These are phyloP conservation scores for Cosmorhoe ocellata DNA, from an alignment of 2,888 invertebrate species.

Conservation along the genomic window DNA sequence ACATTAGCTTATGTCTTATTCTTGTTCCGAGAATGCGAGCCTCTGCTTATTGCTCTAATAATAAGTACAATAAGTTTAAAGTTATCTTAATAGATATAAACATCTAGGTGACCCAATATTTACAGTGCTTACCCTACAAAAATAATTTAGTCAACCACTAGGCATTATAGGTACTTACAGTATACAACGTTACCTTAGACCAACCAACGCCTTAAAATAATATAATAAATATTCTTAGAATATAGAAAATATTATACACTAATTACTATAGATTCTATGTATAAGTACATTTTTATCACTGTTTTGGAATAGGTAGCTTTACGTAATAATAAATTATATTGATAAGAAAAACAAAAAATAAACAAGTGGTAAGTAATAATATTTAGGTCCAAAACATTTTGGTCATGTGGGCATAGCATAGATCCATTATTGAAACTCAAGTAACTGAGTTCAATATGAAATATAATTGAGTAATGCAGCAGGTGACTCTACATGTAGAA, in stretches of 20 bases:
- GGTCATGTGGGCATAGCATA: no score
- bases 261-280: slow-evolving; percentile 15
- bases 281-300: slow-evolving; percentile 41
- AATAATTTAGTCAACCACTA: slow-evolving; percentile 78
- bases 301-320: slow-evolving; percentile 36
- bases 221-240: slow-evolving; percentile 66
- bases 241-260: slow-evolving; percentile 42
- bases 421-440: no score
- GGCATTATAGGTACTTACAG: slow-evolving; percentile 64
- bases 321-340: neutral
- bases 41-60: slow-evolving; percentile 46
- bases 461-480: no score
- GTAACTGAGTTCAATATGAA: no score
- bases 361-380: no score
- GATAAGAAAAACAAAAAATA: neutral
- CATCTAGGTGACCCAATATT: slow-evolving; percentile 70
- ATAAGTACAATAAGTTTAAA: slow-evolving; percentile 53
- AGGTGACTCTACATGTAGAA: no score
- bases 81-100: slow-evolving; percentile 61
- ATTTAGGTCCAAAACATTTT: no score
- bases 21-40: slow-evolving; percentile 47
- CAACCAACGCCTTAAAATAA: slow-evolving; percentile 44
- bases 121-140: slow-evolving; percentile 80
- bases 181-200: slow-evolving; percentile 54
- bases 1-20: no score